A percentile compares a stretch with the other conserved stretches of the same genome.
Evolutionary conservation across 2,113 vertebrate genomes (phyloP).

Genomic region (Sorex fumeus): DNA sequence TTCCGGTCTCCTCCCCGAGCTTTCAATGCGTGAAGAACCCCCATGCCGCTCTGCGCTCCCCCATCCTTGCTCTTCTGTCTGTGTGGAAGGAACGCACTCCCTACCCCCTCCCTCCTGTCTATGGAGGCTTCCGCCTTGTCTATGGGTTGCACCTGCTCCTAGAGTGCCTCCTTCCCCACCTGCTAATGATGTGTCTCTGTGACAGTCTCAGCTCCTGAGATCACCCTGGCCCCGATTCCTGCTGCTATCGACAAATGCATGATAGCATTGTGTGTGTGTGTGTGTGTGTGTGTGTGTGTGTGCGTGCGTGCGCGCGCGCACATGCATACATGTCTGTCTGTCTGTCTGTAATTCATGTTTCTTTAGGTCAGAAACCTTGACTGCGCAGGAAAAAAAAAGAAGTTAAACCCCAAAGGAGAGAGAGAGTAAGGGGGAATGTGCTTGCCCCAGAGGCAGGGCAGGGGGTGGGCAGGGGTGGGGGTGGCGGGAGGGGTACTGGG

Average conservation of each 20-base stretch:
- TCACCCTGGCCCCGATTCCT: background rate
- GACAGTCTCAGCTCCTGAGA: background rate
- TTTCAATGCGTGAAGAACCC: too few relatives aligned
- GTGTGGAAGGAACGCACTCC: fast-evolving
- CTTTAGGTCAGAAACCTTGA: background rate
- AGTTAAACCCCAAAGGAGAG: too few relatives aligned
- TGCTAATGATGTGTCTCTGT: background rate
- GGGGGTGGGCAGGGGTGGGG: too few relatives aligned
- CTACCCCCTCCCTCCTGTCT: fast-evolving
- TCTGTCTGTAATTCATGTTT: background rate
- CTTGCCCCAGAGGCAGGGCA: too few relatives aligned
- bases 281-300: background rate
- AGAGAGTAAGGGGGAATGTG: too few relatives aligned
- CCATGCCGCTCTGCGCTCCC: background rate
- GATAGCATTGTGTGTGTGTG: background rate
- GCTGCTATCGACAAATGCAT: too few relatives aligned
- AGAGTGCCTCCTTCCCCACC: background rate
- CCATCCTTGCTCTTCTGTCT: background rate
- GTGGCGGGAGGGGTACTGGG: too few relatives aligned
- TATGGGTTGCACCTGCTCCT: background rate
- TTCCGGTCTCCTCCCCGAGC: background rate
- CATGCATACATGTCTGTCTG: too few relatives aligned
- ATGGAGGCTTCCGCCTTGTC: background rate
- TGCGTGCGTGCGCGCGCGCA: background rate
- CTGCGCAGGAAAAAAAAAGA: background rate